Percentiles rank a stretch among this genome's conserved stretches.
Evolutionary conservation across 2,797 vertebrate genomes (phyloP).

Genomic region (Loriculus beryllinus): DNA sequence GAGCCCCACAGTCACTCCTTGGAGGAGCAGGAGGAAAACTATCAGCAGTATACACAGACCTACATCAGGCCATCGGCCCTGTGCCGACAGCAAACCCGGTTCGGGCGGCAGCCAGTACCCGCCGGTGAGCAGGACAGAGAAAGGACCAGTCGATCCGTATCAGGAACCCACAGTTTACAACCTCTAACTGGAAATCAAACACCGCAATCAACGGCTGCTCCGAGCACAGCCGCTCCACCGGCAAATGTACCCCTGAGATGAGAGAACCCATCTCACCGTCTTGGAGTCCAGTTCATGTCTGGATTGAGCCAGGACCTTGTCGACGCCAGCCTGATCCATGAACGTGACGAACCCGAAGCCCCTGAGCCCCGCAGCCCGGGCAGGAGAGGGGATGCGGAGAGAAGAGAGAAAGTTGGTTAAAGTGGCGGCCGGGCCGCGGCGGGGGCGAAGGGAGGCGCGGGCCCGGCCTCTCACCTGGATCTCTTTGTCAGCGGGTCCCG

Average conservation of each 20-base stretch:
- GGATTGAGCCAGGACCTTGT: slow-evolving; percentile 97
- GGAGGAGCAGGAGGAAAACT: not conserved
- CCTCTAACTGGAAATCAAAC: slow-evolving; percentile 38
- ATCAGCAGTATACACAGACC: not conserved
- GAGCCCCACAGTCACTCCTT: not conserved
- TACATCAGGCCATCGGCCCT: not conserved
- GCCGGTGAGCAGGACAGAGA: not conserved
- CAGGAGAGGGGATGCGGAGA: slow-evolving; percentile 18
- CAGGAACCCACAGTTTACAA: not conserved
- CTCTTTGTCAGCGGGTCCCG: slow-evolving; percentile 98
- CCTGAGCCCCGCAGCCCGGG: slow-evolving; percentile 73
- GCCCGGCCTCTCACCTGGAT: slow-evolving; percentile 88
- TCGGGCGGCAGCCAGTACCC: not conserved
- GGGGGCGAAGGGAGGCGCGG: slow-evolving; percentile 50
- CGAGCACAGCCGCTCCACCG: not conserved
- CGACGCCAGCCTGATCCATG: slow-evolving; percentile 96
- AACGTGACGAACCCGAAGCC: slow-evolving; percentile 99
- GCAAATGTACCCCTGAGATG: slow-evolving; percentile 21
- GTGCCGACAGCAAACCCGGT: not conserved
- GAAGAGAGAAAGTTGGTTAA: slow-evolving; percentile 68
- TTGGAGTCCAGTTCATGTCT: slow-evolving; percentile 98
- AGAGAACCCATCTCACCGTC: slow-evolving; percentile 86
- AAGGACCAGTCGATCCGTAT: not conserved
- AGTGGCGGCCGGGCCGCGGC: slow-evolving; percentile 62
- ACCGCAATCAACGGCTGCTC: not conserved